These are phyloP conservation scores for Lepidonotus clava DNA, from an alignment of 2,888 invertebrate genomes.

Conservation along the genomic window DNA sequence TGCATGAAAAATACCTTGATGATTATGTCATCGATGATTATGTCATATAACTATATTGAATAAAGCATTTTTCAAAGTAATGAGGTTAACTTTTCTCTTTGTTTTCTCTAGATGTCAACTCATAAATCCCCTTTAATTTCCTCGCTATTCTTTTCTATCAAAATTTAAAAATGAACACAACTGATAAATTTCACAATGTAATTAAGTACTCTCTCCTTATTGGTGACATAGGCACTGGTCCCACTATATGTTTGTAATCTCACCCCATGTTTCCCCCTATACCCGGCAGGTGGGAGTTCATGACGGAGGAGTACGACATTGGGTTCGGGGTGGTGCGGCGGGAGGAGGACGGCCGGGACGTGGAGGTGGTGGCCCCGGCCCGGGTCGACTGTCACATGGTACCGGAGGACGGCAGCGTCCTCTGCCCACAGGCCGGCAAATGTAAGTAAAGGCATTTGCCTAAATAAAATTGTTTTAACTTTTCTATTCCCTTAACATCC, in stretches of 20 bases:
- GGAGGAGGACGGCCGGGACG: conserved; percentile 67
- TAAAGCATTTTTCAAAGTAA: no score
- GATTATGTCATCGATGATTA: neutral
- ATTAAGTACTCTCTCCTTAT: no score
- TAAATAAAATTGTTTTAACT: no score
- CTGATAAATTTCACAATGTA: no score
- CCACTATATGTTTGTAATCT: no score
- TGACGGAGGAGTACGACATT: conserved; percentile 92
- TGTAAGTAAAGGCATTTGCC: conserved; percentile 88
- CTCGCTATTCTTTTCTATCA: neutral
- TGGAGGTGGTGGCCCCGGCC: conserved; percentile 84
- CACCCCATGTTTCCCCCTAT: no score
- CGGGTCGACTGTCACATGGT: conserved; percentile 88
- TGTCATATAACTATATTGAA: no score
- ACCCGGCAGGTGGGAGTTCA: conserved; percentile 95
- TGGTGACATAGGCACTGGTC: no score
- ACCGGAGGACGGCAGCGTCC: conserved; percentile 89
- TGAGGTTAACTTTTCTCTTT: no score
- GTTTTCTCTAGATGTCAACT: neutral
- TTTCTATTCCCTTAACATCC: no score
- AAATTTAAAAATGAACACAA: no score
- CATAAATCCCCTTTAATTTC: neutral
- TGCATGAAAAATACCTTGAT: no score
- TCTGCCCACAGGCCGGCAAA: conserved; percentile 88
- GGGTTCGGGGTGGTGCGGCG: conserved; percentile 88